Evolutionary conservation across 2,113 vertebrate genomes (phyloP), one percentile per base, ranked within the genome.

Genomic region (Tringa solitaria): DNA sequence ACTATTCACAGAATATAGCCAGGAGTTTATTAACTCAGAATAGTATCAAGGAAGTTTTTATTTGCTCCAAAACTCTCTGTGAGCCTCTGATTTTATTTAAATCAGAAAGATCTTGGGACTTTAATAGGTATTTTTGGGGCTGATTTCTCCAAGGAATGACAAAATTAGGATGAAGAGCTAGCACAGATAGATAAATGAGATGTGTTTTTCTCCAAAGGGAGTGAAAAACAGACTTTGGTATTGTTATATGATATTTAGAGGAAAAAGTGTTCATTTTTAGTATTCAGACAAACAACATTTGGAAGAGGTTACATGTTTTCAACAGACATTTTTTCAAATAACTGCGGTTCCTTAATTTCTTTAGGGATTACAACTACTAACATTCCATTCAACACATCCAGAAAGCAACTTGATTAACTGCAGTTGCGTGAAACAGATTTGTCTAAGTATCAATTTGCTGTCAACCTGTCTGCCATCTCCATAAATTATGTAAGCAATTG

Each of bases 401-500:
- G 89, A 93, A 45, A 96, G 17, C 77, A 95, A 64, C 69, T 97
- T 95, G 48, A 93, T 95, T 97, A 95, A 93, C 84, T 84, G 84
- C 65, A 77, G 39, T 96, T 91, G 80, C 60, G 26, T 91, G 86
- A 95, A 96, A 83, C 33, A 91, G 73, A 97, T 97, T 97, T 96
- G 60, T 90, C 74, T 92, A 93, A 87, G 48, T 84, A 97, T 95
- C 94, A 97, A 95, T 97, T 96, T 97, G 67, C 90, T 97, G 94
- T 96, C 96, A 97, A 87, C 61, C 73, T 88, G 43, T 46, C 80
- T 95, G 35, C 87, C 84, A 69, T 88, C 69, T 92, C 86, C 91
- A 93, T 97, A 96, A 96, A 98, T 97, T 97, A 95, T 95, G 80
- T 74, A 97, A 96, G 51, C 61, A 91, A 86, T 91, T 95, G 46